These are phyloP conservation scores for Blastobasis lacticolella DNA, from an alignment of 2,888 invertebrate genomes.

Conservation along the genomic window DNA sequence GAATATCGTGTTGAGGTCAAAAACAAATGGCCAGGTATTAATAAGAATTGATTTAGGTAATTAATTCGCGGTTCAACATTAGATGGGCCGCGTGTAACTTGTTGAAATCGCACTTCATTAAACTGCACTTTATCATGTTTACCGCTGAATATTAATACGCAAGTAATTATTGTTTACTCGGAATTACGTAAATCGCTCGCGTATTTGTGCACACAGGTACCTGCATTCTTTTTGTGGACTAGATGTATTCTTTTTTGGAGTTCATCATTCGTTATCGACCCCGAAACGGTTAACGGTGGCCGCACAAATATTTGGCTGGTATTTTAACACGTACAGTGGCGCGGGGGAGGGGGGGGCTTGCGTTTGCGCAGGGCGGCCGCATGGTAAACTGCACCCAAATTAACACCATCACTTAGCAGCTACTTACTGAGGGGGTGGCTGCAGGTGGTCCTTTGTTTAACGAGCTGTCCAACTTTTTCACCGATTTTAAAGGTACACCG, in stretches of 20 bases:
- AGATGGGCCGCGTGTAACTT: too few species aligned
- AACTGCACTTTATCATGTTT: too few species aligned
- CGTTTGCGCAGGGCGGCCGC: background rate
- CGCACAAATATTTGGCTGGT: constrained; percentile 39
- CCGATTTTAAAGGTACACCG: constrained; percentile 15
- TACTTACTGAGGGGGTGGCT: constrained; percentile 45
- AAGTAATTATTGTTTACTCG: too few species aligned
- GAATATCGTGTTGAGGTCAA: background rate
- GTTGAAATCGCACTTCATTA: too few species aligned
- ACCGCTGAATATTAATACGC: too few species aligned
- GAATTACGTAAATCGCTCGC: too few species aligned
- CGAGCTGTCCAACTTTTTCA: constrained; percentile 16
- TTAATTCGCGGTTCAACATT: background rate
- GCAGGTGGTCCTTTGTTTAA: constrained; percentile 64
- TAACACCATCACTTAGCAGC: constrained; percentile 63
- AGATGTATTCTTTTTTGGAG: too few species aligned
- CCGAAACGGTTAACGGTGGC: constrained; percentile 18
- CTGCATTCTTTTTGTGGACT: too few species aligned
- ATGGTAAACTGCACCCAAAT: constrained; percentile 39
- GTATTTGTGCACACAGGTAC: too few species aligned
- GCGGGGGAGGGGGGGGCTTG: constrained; percentile 14
- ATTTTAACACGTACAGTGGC: constrained; percentile 49
- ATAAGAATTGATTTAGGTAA: background rate
- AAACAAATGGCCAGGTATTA: background rate
- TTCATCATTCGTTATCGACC: background rate